phyloP scores from a whole-genome alignment of 2,113 vertebrate genomes.

The Smithornis capensis region DNA sequence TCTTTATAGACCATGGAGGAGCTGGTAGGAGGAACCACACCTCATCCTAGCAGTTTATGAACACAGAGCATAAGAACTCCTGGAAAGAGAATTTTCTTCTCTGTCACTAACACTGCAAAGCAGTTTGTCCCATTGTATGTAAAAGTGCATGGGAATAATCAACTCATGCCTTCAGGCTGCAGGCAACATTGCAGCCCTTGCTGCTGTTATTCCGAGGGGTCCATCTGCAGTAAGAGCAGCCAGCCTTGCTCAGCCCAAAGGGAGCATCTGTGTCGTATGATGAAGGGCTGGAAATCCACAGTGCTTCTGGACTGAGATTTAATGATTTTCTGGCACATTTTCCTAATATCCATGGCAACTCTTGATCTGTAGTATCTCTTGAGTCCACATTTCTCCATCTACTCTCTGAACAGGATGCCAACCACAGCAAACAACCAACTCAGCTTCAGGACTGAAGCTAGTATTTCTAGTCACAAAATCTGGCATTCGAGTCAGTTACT shows the following conservation, averaged over 20 bases:
- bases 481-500: not conserved
- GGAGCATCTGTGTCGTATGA: conserved; percentile 13
- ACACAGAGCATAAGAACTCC: not conserved
- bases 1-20: not conserved
- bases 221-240: not conserved
- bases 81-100: not conserved
- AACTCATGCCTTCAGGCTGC: not conserved
- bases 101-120: not conserved
- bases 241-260: not conserved
- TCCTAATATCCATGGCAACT: conserved; percentile 56
- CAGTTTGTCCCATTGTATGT: not conserved
- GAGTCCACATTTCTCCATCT: conserved; percentile 24
- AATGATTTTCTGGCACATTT: conserved; percentile 48
- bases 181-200: not conserved
- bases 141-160: not conserved
- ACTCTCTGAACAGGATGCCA: conserved; percentile 22
- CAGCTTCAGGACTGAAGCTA: conserved; percentile 5
- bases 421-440: not conserved
- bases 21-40: not conserved
- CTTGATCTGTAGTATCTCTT: conserved; percentile 2
- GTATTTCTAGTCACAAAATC: conserved; percentile 2
- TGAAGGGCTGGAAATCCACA: conserved; percentile 16
- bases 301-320: conserved; percentile 10
- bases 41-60: not conserved
- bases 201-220: not conserved